phyloP scores from a whole-genome alignment of 1,140 invertebrate genomes.

The Drosophila willistoni region DNA sequence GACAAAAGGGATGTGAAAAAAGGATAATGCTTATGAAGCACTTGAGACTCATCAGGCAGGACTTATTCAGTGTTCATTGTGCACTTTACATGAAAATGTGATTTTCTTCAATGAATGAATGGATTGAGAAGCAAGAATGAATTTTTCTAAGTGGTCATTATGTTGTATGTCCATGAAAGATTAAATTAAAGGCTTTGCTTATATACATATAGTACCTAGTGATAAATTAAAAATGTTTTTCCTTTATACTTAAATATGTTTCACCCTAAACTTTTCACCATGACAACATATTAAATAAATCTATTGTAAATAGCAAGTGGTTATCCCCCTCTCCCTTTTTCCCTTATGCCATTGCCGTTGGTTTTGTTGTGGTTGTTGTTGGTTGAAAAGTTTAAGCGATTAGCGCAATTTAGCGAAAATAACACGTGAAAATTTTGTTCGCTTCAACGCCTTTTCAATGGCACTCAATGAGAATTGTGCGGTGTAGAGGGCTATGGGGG shows the following conservation, averaged over 20 bases:
- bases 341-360: not conserved
- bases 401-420: conserved; percentile 81
- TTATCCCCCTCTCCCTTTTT: conserved; percentile 26
- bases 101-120: conserved; percentile 48
- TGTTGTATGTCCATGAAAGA: conserved; percentile 10
- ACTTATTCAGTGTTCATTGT: conserved; percentile 19
- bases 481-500: conserved; percentile 30
- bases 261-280: conserved; percentile 37
- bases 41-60: conserved; percentile 49
- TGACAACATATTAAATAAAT: conserved; percentile 61
- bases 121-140: conserved; percentile 30
- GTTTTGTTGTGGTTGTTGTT: conserved; percentile 15
- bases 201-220: not conserved
- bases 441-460: conserved; percentile 73
- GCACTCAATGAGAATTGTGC: conserved; percentile 40
- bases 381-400: conserved; percentile 74
- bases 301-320: conserved; percentile 52
- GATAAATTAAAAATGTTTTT: not conserved
- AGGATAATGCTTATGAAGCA: conserved; percentile 56
- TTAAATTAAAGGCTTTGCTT: conserved; percentile 17
- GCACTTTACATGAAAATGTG: conserved; percentile 53
- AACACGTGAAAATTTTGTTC: conserved; percentile 73
- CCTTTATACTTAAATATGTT: conserved; percentile 1
- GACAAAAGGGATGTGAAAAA: conserved; percentile 18
- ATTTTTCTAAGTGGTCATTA: conserved; percentile 49